Base-by-base conservation (phyloP, 2,113 vertebrate species). In the Forbesichthys papilliferus region DNA sequence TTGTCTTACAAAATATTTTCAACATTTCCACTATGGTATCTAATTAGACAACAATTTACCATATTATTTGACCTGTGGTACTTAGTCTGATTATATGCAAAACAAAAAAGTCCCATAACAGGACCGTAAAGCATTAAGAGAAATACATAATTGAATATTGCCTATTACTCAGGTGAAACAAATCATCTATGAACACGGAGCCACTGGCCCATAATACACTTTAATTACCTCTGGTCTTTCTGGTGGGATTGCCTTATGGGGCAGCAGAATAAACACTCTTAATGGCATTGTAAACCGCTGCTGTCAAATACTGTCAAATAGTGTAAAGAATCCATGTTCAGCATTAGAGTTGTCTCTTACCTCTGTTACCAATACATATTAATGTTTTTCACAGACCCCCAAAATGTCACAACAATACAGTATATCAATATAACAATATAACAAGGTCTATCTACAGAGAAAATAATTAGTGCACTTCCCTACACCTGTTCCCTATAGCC, bases 311-410 rank as follows among this genome's bases (percentile, higher is more conserved):
- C 27, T 47, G 71, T 77, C 66, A 73, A 72, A 77, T 63, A 63
- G 65, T 75, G 54, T 73, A 48, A 54, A 69, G 72, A 80, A 86
- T 78, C 80, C 68, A 72, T 77, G 79, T 78, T 81, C 69, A 73
- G 66, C 74, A 83, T 66, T 68, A 70, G 64, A 61, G n/a, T 49
- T 46, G 61, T 42, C 52, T 77, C 74, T 69, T 70, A 48, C 13
- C 61, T n/a, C 62, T 74, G 70, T 61, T 61, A 51, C 75, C 51
- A 54, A 51, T 67, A 66, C 83, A 84, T 55, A 69, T 66, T 12
- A 64, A 48, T 69, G 67, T 73, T 53, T 61, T 6, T 33, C 48
- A 62, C 18, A 66, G 64, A 62, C 14, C 10, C 79, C 70, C 3
- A 3, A 48, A 6, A 54, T 51, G 36, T 11, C 82, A 36, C 56